Evolutionary conservation across 2,113 vertebrate species (phyloP).

Genomic region (Myotis yumanensis): DNA sequence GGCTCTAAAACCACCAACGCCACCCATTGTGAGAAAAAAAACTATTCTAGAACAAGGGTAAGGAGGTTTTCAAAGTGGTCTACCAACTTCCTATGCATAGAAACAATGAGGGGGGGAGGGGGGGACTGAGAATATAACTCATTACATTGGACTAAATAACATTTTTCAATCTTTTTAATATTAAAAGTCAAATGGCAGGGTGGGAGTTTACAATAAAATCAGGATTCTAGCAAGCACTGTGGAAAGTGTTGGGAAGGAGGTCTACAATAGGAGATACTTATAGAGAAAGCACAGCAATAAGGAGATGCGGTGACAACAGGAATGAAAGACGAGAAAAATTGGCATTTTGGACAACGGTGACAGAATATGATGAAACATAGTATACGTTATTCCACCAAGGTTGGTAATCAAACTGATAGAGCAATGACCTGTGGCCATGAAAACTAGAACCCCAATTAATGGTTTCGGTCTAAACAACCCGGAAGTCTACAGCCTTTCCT

Average conservation of each 20-base stretch:
- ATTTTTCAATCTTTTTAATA: background rate
- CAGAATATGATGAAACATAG: background rate
- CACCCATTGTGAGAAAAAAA: background rate
- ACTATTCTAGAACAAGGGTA: background rate
- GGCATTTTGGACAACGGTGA: background rate
- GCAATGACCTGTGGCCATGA: background rate
- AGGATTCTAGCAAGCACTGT: background rate
- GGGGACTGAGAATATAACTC: background rate
- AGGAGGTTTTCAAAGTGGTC: background rate
- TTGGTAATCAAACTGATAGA: background rate
- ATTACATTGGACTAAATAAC: background rate
- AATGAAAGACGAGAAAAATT: background rate
- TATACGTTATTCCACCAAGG: background rate
- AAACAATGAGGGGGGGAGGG: background rate
- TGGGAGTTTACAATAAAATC: background rate
- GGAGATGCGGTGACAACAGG: background rate
- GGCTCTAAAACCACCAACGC: background rate
- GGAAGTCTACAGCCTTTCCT: background rate
- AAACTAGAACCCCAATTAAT: background rate
- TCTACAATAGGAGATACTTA: too few relatives aligned
- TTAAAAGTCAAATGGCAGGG: background rate
- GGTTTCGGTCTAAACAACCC: background rate
- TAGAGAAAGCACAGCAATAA: background rate
- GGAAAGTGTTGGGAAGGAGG: background rate
- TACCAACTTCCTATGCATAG: background rate